Evolutionary conservation across 2,797 vertebrate genomes (phyloP), one percentile per base, ranked within the genome.

Genomic region (Syndactyla subalaris): DNA sequence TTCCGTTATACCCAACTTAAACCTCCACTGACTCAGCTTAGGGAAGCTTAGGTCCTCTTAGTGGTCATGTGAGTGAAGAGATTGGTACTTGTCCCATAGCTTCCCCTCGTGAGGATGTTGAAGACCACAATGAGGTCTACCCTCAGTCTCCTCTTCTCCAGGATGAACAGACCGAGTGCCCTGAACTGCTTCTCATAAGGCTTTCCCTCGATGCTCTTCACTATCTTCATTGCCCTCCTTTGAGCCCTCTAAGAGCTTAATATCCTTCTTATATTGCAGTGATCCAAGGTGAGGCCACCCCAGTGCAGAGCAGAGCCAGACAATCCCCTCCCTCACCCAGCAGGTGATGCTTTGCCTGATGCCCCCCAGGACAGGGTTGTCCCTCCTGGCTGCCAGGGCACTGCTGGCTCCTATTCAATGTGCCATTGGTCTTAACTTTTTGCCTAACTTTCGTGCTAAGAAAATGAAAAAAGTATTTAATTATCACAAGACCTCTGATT

Each of bases 301-400:
- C 15, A 72, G n/a, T 1, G 1, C 46, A 72, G 59, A 45, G 51
- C 38, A 51, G 21, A 48, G 49, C 1, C 0, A 66, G 43, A 43
- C 49, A 23, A 48, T 14, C 46, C 21, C 21, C 45, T 46, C 21
- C 21, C 45, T 46, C 1, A 6, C 1, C 45, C 21, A 1, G 45
- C 45, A 21, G 45, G 20, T 3, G 20, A 45, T 45, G 19, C 43
- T 46, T 12, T 46, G 11, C 32, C 59, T 65, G 66, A 36, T 63
- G 22, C 6, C 0, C 12, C 29, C 6, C 34, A 41, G 49, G 65
- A 41, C 41, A 41, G 0, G 1, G 1, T 1, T 65, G 43, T 0
- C 19, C 13, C 59, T 65, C 32, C 27, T 72, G 43, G 32, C 43
- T 71, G 14, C 9, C 27, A 20, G 58, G 22, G 36, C 67, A 38